Evolutionary conservation across 2,888 invertebrate species (phyloP).

Genomic region (Noctua janthina): DNA sequence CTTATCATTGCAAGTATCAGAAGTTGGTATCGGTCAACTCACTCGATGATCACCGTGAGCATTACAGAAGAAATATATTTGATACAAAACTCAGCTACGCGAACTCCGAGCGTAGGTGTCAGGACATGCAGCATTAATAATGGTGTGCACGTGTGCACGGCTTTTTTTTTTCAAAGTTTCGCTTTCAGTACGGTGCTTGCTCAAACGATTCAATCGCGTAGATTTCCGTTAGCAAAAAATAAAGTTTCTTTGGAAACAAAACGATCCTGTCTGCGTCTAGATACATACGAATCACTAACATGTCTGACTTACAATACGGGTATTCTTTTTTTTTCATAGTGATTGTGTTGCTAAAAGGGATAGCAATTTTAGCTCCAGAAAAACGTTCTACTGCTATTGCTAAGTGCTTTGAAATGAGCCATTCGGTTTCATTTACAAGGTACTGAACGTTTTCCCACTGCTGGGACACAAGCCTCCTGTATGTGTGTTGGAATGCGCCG

Average conservation of each 20-base stretch:
- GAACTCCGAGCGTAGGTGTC: too few relatives aligned
- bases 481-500: background rate
- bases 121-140: too few relatives aligned
- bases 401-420: background rate
- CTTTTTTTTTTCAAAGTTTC: background rate
- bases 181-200: background rate
- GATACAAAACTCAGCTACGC: too few relatives aligned
- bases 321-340: conserved; percentile 6
- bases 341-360: conserved; percentile 20
- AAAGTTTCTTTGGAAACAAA: conserved; percentile 49
- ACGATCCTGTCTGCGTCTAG: conserved; percentile 42
- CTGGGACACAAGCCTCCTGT: too few relatives aligned
- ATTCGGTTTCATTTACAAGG: background rate
- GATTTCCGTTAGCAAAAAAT: conserved; percentile 39
- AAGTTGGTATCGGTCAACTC: too few relatives aligned
- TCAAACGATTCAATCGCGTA: conserved; percentile 43
- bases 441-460: background rate
- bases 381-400: background rate
- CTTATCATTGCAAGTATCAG: too few relatives aligned
- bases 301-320: conserved; percentile 15
- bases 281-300: conserved; percentile 36
- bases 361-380: background rate
- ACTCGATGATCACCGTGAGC: too few relatives aligned
- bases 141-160: background rate
- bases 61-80: too few relatives aligned